A percentile compares a stretch with the other conserved stretches of the same genome.
Conservation (phyloP, 2,113 vertebrate genomes). For the Sander vitreus region DNA sequence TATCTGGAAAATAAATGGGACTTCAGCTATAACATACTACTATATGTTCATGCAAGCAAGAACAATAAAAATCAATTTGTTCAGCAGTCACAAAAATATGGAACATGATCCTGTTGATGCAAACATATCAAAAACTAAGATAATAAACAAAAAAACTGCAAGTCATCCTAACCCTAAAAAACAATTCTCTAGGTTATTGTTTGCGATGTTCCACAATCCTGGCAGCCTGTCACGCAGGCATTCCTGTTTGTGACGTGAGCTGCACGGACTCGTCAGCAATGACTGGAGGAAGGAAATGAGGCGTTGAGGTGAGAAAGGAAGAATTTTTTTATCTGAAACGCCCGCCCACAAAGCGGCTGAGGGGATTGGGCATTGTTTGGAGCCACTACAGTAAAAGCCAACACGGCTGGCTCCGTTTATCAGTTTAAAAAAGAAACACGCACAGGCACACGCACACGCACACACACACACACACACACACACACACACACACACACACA, state of each 20-base stretch:
- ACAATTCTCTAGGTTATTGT: neutral
- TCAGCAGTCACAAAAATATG: neutral
- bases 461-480: neutral
- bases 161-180: neutral
- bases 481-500: neutral
- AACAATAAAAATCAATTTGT: neutral
- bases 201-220: neutral
- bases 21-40: neutral
- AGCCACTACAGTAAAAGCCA: neutral
- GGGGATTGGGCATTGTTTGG: conserved; percentile 13
- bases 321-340: conserved; percentile 39
- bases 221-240: conserved; percentile 2
- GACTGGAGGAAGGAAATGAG: conserved; percentile 33
- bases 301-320: conserved; percentile 37
- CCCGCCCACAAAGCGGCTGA: conserved; percentile 4
- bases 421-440: neutral
- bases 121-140: neutral
- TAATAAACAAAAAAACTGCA: neutral
- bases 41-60: neutral
- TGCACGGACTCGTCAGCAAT: conserved; percentile 39
- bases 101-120: neutral
- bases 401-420: neutral
- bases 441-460: conserved; percentile 2
- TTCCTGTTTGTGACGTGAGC: conserved; percentile 36
- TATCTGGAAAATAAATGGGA: neutral